Conservation (phyloP, 92 coral and sea anemone genomes). For the Phymanthus crucifer region DNA sequence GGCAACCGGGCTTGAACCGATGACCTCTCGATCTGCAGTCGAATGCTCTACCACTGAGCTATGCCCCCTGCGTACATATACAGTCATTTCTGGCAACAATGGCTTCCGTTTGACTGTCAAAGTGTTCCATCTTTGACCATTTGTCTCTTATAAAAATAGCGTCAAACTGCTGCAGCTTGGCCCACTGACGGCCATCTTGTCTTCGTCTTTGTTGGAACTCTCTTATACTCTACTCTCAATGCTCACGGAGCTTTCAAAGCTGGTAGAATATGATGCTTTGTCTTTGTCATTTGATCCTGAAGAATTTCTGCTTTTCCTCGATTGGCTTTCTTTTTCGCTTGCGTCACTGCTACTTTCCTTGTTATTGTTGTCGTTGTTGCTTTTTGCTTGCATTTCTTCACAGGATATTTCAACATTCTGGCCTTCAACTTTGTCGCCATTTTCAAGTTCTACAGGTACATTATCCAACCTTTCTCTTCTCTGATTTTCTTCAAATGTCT, state of each 20-base stretch:
- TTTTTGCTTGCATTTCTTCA: background rate
- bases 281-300: background rate
- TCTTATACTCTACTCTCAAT: background rate
- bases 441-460: background rate
- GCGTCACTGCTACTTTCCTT: background rate
- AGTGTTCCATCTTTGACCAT: too few species aligned
- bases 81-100: background rate
- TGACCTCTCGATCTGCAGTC: slow-evolving; percentile 99
- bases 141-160: background rate
- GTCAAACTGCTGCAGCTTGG: background rate
- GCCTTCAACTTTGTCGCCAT: background rate
- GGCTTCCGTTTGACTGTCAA: background rate
- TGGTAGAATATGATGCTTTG: background rate
- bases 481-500: background rate
- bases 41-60: slow-evolving; percentile 99
- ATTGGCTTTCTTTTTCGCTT: background rate
- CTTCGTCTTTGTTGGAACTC: background rate
- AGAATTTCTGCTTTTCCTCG: background rate
- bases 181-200: background rate
- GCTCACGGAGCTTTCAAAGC: background rate
- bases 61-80: slow-evolving; percentile 58
- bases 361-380: background rate
- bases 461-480: background rate
- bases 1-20: slow-evolving; percentile 81
- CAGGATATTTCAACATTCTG: background rate